Base-by-base conservation (phyloP, 1,140 invertebrate species). In the Drosophila watanabei region DNA sequence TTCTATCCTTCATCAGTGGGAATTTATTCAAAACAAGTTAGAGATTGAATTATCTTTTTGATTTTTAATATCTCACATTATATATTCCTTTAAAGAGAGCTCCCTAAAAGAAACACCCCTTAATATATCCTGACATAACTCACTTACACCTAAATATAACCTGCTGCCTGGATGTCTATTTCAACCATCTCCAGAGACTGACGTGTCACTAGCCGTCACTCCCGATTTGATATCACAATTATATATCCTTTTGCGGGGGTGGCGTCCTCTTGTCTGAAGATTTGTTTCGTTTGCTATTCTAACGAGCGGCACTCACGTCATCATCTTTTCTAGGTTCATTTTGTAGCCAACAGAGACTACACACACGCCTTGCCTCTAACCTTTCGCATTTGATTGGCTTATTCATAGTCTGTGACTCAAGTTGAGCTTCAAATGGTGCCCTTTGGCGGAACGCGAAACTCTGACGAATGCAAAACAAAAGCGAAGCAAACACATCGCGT, bases 331-430 rank as follows among this genome's bases (percentile, higher is more conserved):
- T 61, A 45, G 37, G 7, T 52, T 24, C 32, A 11, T 24, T 39
- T 37, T 49, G 20, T 72, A 6, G 45, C 33, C 11, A 51, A 64
- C 33, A 13, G 48, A 30, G 51, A 30, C 62, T 46, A 49, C 48
- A n/a, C 58, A 59, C 41, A 37, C 51, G 68, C 54, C 68, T 69
- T 73, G 51, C 48, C 49, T 62, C 16, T 75, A 69, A 84, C 80
- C 78, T 84, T 84, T 80, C 65, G 59, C 69, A 58, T 84, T 81
- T 79, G 73, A 75, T 89, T 80, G 30, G 68, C 54, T 72, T 72
- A 73, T 70, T 65, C 57, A 84, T 76, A 70, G 76, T 46, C 64
- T 77, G 61, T 85, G 82, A 82, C 60, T 82, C 83, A 79, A 66
- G 49, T 51, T 76, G 62, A 58, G 39, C 48, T 63, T 73, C 5